Conservation (phyloP, 1,140 invertebrate species). For the Tachypleus tridentatus region DNA sequence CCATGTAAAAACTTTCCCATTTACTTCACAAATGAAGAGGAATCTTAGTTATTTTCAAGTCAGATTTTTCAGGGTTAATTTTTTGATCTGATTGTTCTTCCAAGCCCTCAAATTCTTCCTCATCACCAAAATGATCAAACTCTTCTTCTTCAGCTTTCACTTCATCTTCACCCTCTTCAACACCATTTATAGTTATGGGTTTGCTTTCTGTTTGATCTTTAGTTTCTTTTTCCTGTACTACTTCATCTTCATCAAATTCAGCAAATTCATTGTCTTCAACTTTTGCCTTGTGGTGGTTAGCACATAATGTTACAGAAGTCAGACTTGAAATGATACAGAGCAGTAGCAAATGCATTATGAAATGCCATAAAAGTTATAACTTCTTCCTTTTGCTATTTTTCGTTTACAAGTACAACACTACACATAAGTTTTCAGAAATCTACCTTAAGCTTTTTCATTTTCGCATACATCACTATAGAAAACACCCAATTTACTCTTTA, state of each 20-base stretch:
- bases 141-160: slow-evolving; percentile 49
- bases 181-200: slow-evolving; percentile 6
- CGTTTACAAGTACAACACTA: too few species aligned
- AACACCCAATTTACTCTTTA: too few species aligned
- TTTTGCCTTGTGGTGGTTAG: slow-evolving; percentile 36
- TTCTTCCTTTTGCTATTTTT: too few species aligned
- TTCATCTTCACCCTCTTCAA: slow-evolving; percentile 43
- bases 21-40: slow-evolving; percentile 74
- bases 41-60: slow-evolving; percentile 80
- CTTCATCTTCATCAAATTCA: slow-evolving; percentile 69
- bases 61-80: slow-evolving; percentile 48
- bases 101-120: slow-evolving; percentile 85
- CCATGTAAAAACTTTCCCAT: slow-evolving; percentile 95
- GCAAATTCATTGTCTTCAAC: slow-evolving; percentile 87
- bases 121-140: slow-evolving; percentile 87
- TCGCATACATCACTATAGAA: too few species aligned
- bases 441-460: too few species aligned
- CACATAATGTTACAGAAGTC: not conserved
- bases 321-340: too few species aligned
- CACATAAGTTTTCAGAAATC: too few species aligned
- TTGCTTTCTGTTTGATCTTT: slow-evolving; percentile 21
- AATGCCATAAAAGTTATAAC: too few species aligned
- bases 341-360: too few species aligned
- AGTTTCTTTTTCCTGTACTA: slow-evolving; percentile 29
- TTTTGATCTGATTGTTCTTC: slow-evolving; percentile 29